These are phyloP conservation scores for Tenualosa ilisha DNA, from an alignment of 2,797 vertebrate genomes.

Conservation along the genomic window DNA sequence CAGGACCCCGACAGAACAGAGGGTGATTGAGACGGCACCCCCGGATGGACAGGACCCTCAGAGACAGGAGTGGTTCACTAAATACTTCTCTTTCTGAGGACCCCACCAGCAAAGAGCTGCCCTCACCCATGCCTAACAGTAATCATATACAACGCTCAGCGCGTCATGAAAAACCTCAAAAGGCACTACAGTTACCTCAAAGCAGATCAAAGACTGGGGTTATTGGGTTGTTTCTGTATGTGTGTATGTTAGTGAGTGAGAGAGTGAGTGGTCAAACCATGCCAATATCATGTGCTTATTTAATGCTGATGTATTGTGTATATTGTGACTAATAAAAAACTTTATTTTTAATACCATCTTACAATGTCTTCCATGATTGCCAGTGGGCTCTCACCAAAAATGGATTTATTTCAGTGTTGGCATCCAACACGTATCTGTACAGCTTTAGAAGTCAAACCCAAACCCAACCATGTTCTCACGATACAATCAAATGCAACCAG, in stretches of 20 bases:
- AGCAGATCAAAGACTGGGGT: constrained; percentile 14
- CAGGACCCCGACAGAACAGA: constrained; percentile 74
- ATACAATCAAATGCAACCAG: background rate
- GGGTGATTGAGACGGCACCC: constrained; percentile 66
- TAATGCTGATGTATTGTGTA: constrained; percentile 70
- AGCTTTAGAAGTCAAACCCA: background rate
- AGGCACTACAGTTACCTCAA: constrained; percentile 64
- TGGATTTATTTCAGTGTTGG: background rate
- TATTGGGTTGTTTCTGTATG: background rate
- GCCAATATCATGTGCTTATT: constrained; percentile 66
- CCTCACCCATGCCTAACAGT: background rate
- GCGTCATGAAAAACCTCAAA: constrained; percentile 2
- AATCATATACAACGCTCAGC: constrained; percentile 3
- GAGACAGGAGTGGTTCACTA: constrained; percentile 95
- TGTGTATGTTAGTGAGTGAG: background rate
- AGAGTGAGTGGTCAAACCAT: constrained; percentile 56
- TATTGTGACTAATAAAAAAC: constrained; percentile 74
- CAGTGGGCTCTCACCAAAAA: background rate
- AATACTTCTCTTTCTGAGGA: constrained; percentile 95
- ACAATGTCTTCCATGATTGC: background rate
- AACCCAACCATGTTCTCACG: no score
- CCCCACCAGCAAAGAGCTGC: constrained; percentile 42
- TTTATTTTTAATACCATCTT: constrained; percentile 68
- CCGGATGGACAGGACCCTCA: constrained; percentile 76
- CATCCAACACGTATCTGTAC: background rate